Conservation (phyloP, 2,888 invertebrate species). For the Drosophila pegasa region DNA sequence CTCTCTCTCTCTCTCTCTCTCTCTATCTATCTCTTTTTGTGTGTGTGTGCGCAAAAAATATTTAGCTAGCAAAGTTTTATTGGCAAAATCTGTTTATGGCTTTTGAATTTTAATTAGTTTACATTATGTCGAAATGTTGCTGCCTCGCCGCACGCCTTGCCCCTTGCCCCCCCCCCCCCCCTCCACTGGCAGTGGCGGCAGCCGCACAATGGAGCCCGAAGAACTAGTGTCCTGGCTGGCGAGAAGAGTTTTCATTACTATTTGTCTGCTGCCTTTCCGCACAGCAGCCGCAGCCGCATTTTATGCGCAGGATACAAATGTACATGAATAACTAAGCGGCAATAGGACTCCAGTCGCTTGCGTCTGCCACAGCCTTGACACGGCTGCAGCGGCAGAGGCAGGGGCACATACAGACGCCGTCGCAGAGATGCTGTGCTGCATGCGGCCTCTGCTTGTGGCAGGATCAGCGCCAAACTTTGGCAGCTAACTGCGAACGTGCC, state of each 20-base stretch:
- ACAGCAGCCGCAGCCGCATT: constrained; percentile 79
- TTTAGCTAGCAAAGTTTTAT: constrained; percentile 84
- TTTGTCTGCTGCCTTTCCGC: constrained; percentile 81
- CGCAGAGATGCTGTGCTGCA: constrained; percentile 15
- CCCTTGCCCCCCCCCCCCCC: constrained; percentile 4
- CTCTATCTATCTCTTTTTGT: not conserved
- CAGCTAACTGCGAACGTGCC: constrained; percentile 67
- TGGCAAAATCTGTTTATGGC: constrained; percentile 84
- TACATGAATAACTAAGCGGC: constrained; percentile 76
- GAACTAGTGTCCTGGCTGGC: constrained; percentile 67
- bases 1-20: not conserved
- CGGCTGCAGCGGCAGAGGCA: not conserved
- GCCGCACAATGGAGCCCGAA: constrained; percentile 55
- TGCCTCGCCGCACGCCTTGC: constrained; percentile 32
- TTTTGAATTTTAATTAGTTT: constrained; percentile 85
- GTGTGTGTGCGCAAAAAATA: constrained; percentile 66
- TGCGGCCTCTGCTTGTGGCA: constrained; percentile 52
- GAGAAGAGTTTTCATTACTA: constrained; percentile 77
- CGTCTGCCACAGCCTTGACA: constrained; percentile 18
- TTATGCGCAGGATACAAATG: constrained; percentile 81
- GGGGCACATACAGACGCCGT: not conserved
- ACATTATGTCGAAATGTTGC: constrained; percentile 80
- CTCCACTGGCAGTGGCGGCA: constrained; percentile 24
- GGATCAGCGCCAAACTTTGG: constrained; percentile 69
- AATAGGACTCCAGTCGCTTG: constrained; percentile 19